phyloP scores from a whole-genome alignment of 2,797 vertebrate species.

The Pristis pectinata region DNA sequence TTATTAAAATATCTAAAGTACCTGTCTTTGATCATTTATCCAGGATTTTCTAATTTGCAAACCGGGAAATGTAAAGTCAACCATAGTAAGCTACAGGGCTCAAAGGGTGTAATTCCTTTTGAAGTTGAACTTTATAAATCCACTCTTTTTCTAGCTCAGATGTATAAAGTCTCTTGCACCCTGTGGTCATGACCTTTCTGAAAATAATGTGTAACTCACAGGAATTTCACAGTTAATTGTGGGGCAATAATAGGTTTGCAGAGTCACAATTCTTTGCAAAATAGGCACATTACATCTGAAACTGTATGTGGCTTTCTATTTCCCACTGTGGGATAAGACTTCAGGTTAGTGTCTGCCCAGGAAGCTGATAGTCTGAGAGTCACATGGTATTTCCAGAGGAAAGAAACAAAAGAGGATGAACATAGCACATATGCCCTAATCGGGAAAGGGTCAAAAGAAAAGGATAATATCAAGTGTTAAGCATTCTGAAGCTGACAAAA shows the following conservation, averaged over 20 bases:
- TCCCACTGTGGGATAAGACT: neutral
- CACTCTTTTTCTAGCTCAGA: neutral
- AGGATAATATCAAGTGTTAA: neutral
- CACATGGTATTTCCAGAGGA: neutral
- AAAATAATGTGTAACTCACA: neutral
- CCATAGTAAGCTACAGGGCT: no score
- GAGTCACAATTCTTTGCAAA: neutral
- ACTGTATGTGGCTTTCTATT: conserved; percentile 4
- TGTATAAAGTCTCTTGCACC: neutral
- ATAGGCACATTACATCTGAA: neutral
- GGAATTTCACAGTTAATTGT: neutral
- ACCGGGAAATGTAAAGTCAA: neutral
- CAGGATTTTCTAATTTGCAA: conserved; percentile 6
- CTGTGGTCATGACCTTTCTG: neutral
- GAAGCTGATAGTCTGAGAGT: neutral
- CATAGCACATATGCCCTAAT: neutral
- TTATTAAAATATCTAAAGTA: neutral
- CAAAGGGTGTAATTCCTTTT: neutral
- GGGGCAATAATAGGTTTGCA: neutral
- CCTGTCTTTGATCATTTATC: neutral
- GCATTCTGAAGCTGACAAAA: neutral
- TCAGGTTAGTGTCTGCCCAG: neutral
- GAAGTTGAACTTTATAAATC: neutral
- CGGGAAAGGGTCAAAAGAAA: neutral
- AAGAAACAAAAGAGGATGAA: neutral